Base-by-base conservation (phyloP, 2,888 invertebrate species). In the Lasioglossum marginatum region DNA sequence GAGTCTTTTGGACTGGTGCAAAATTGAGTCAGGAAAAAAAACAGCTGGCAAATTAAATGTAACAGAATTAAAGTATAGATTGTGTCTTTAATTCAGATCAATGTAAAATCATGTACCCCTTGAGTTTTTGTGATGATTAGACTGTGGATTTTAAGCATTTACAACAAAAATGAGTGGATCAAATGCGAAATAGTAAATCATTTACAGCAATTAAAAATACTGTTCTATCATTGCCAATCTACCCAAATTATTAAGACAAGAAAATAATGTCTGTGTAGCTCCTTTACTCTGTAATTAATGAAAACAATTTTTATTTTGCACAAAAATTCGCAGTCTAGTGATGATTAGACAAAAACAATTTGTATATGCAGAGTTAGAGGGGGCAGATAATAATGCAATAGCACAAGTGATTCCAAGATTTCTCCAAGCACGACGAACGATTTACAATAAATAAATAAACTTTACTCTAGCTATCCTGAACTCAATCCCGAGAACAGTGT, bases 381-480 rank as follows among this genome's bases (percentile, higher is more conserved):
- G 48, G 48, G 6, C 4, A 23, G 48, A 19, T 19, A 19, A 16
- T 48, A 48, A 48, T 48, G 1, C 1, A 16, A 52, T 48, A 48
- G 48, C 19, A 48, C 2, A 23, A 52, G 48, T 2, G 48, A 52
- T 23, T 19, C 23, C 23, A 23, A 6, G 52, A 23, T 52, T 70
- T 23, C n/a, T 37, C 1, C n/a, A 12, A 4, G n/a, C 12, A 40
- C 70, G 68, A 23, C 37, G n/a, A 23, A 12, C 23, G 31, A 19
- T 8, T 1, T 34, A 1, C 52, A 48, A 57, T 77, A 72, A 81
- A 78, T 70, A 77, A 77, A 52, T 19, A 34, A 81, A 77, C 23
- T 37, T 68, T 12, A n/a, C n/a, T n/a, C n/a, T n/a, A n/a, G n/a
- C n/a, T n/a, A n/a, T n/a, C n/a, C n/a, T n/a, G 1, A 43, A n/a